Conservation (phyloP, 2,797 vertebrate species). For the Scolopax bukidnonensis region DNA sequence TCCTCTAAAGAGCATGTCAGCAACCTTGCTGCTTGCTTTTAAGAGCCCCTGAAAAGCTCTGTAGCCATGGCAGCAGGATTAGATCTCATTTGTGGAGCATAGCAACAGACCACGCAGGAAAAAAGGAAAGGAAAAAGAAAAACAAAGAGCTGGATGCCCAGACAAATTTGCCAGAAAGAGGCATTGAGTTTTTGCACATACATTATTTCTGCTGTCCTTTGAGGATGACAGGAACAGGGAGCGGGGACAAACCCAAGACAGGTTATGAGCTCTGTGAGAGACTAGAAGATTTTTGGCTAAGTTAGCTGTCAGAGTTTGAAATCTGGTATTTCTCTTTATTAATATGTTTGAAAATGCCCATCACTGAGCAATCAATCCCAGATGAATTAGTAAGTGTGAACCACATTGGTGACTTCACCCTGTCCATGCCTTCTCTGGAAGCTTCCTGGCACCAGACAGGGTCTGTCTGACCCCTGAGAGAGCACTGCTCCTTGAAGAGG, state of each 20-base stretch:
- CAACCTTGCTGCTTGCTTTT: constrained; percentile 53
- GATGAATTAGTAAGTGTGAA: neutral
- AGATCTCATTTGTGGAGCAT: constrained; percentile 59
- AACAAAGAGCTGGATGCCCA: constrained; percentile 53
- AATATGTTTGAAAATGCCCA: neutral
- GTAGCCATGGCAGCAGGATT: constrained; percentile 67
- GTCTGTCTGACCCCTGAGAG: neutral
- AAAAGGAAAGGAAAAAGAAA: constrained; percentile 4
- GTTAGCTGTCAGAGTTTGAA: neutral
- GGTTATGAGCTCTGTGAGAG: neutral
- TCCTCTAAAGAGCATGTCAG: constrained; percentile 26
- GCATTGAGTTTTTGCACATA: constrained; percentile 21
- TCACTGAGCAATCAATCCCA: neutral
- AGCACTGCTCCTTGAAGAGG: neutral
- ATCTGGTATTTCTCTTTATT: neutral
- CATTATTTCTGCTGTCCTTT: constrained; percentile 24
- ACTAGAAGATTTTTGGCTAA: neutral
- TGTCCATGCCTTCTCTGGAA: neutral
- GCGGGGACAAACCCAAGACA: neutral
- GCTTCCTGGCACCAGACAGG: neutral
- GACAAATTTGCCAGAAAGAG: constrained; percentile 31
- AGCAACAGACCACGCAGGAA: constrained; percentile 34
- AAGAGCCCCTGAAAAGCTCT: constrained; percentile 59
- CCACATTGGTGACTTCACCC: neutral
- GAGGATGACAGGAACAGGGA: neutral